phyloP scores from a whole-genome alignment of 2,888 invertebrate genomes.

The Cephus sareptanus region DNA sequence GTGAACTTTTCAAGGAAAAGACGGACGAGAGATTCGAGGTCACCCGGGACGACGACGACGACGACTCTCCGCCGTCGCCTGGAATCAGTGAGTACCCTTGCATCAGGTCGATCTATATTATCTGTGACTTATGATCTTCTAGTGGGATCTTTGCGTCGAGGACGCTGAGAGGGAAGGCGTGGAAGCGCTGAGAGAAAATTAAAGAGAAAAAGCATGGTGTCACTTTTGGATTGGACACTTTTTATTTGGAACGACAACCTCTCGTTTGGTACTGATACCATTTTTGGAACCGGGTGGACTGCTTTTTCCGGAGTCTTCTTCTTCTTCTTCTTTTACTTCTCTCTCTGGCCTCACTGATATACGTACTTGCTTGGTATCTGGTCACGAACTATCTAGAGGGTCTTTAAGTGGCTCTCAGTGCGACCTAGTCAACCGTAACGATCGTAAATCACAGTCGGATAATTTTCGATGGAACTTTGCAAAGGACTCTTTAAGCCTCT shows the following conservation, averaged over 20 bases:
- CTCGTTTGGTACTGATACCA: neutral
- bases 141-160: neutral
- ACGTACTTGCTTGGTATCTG: neutral
- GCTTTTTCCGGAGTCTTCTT: neutral
- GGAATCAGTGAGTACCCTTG: conserved; percentile 39
- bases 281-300: neutral
- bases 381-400: neutral
- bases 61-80: conserved; percentile 30
- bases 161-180: neutral
- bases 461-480: neutral
- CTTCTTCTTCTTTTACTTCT: neutral
- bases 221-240: neutral
- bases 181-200: too few species aligned
- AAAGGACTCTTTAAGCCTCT: neutral
- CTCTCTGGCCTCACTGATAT: neutral
- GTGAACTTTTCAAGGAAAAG: conserved; percentile 48
- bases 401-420: neutral
- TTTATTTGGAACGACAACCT: neutral
- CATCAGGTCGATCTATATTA: neutral
- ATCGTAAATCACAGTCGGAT: neutral
- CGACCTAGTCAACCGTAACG: neutral
- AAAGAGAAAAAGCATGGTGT: too few species aligned
- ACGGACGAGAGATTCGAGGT: conserved; percentile 45
- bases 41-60: conserved; percentile 17
- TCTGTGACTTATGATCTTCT: neutral